Evolutionary conservation across 2,797 vertebrate genomes (phyloP).

Genomic region (Oreortyx pictus): DNA sequence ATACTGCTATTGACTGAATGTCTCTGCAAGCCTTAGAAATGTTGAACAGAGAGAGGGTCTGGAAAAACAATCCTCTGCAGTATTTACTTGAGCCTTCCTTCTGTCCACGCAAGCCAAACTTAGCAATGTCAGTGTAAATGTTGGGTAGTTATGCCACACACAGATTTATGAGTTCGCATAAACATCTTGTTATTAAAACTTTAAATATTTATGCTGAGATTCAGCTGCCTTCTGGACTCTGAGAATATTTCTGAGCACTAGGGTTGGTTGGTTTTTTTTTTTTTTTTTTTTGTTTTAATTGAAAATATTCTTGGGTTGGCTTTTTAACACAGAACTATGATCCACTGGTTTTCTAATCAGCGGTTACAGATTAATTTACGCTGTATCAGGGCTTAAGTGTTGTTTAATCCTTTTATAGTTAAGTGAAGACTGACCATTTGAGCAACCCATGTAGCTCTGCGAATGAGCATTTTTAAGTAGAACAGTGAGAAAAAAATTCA

Average conservation of each 20-base stretch:
- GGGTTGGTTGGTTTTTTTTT: not conserved
- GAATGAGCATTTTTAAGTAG: not conserved
- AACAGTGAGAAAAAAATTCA: not conserved
- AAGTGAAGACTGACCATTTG: not conserved
- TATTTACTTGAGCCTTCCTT: slow-evolving; percentile 32
- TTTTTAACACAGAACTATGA: not conserved
- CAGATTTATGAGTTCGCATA: slow-evolving; percentile 34
- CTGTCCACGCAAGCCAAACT: slow-evolving; percentile 42
- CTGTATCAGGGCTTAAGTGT: not conserved
- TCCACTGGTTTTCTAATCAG: slow-evolving; percentile 4
- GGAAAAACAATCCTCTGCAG: not conserved
- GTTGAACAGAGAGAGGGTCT: not conserved
- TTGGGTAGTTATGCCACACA: slow-evolving; percentile 28
- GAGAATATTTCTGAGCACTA: slow-evolving; percentile 16
- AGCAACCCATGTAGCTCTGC: not conserved
- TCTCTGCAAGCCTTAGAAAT: not conserved
- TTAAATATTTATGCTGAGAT: slow-evolving; percentile 60
- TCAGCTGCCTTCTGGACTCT: slow-evolving; percentile 38
- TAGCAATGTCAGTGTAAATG: not conserved
- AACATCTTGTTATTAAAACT: slow-evolving; percentile 54
- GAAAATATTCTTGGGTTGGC: not conserved
- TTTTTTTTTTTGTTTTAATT: not conserved
- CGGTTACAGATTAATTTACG: not conserved
- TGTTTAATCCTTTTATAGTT: slow-evolving; percentile 4
- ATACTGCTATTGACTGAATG: accelerated